Conservation (phyloP, 2,113 vertebrate species). For the Ptilonorhynchus violaceus region DNA sequence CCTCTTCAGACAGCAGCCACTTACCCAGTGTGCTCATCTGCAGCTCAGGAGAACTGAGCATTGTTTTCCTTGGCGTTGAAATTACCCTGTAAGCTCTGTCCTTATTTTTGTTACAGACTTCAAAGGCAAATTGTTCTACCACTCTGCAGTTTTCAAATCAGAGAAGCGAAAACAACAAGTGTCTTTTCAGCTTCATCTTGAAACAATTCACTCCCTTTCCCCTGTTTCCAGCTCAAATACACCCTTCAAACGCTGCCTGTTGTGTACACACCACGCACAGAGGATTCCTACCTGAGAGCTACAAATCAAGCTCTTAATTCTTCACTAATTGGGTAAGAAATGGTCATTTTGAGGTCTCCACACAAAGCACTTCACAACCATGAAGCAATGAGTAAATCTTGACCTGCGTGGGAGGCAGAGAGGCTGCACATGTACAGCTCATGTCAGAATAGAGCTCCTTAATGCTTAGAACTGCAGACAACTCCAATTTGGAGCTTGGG, state of each 20-base stretch:
- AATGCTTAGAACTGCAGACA: background rate
- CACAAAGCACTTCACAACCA: background rate
- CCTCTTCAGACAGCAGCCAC: background rate
- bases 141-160: background rate
- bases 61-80: background rate
- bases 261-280: background rate
- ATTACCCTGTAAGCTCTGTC: background rate
- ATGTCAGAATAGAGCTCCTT: background rate
- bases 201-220: background rate
- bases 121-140: background rate
- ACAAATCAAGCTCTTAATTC: background rate
- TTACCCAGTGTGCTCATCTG: background rate
- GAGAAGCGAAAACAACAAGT: background rate
- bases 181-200: background rate
- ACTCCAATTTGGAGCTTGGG: background rate
- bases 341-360: background rate
- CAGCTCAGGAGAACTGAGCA: background rate
- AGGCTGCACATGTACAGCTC: background rate
- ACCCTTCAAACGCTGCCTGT: background rate
- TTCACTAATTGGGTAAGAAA: background rate
- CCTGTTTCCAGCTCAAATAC: background rate
- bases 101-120: background rate
- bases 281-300: background rate
- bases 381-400: background rate
- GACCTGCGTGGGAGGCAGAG: background rate